Evolutionary conservation across 1,140 invertebrate genomes (phyloP).

Genomic region (Zaprionus taronus): DNA sequence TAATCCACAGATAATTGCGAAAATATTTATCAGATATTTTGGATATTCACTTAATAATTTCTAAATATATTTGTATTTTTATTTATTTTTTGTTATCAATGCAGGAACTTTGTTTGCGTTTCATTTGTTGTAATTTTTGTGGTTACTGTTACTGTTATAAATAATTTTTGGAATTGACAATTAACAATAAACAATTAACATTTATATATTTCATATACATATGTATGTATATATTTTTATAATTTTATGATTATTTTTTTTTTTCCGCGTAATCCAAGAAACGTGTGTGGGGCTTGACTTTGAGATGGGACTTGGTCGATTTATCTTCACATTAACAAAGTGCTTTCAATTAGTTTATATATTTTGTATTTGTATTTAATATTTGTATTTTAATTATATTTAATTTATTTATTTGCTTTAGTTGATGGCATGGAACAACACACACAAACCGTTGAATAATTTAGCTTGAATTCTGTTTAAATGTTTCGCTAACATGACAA

Average conservation of each 20-base stretch:
- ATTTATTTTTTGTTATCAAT: conserved; percentile 38
- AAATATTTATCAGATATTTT: too few species aligned
- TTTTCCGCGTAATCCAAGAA: conserved; percentile 75
- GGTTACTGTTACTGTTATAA: conserved; percentile 38
- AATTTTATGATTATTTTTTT: conserved; percentile 22
- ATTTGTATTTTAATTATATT: conserved; percentile 30
- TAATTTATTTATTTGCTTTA: conserved; percentile 12
- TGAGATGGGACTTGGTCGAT: conserved; percentile 57
- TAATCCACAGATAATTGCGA: conserved; percentile 29
- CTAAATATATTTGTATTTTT: conserved; percentile 36
- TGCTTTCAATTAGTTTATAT: conserved; percentile 24
- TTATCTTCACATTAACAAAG: conserved; percentile 77
- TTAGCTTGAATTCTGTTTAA: conserved; percentile 23
- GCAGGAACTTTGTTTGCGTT: conserved; percentile 76
- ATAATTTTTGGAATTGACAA: conserved; percentile 41
- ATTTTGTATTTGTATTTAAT: conserved; percentile 16
- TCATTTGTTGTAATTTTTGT: conserved; percentile 25
- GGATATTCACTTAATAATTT: conserved; percentile 31
- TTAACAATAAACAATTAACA: conserved; percentile 27
- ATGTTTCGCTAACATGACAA: conserved; percentile 83
- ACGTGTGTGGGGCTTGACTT: conserved; percentile 46
- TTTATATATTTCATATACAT: conserved; percentile 45
- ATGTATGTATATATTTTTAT: conserved; percentile 20
- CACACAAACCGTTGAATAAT: conserved; percentile 17
- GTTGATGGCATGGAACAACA: conserved; percentile 33